phyloP scores from a whole-genome alignment of 2,888 invertebrate genomes.

The Ischnura elegans region DNA sequence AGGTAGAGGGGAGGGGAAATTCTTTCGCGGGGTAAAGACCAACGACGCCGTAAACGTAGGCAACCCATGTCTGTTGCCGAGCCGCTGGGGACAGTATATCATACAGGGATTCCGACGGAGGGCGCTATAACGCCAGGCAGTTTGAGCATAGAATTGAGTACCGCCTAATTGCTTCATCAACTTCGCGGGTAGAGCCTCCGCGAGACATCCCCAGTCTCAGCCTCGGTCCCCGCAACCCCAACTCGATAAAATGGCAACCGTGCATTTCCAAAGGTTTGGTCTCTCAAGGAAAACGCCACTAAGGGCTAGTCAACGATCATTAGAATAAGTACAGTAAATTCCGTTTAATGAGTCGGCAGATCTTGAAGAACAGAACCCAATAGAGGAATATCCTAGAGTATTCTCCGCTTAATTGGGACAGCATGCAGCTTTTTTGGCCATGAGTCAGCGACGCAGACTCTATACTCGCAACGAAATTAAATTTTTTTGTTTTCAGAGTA shows the following conservation, averaged over 20 bases:
- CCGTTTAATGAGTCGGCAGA: too few species aligned
- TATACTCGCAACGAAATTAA: too few species aligned
- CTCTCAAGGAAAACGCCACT: neutral
- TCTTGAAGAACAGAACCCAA: too few species aligned
- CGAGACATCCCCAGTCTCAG: neutral
- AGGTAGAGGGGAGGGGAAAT: neutral
- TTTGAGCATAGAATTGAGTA: neutral
- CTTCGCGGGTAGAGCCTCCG: neutral
- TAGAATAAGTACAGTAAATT: too few species aligned
- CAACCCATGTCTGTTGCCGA: constrained; percentile 29
- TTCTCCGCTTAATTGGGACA: too few species aligned
- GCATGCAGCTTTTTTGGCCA: too few species aligned
- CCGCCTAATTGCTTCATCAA: neutral
- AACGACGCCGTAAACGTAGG: constrained; percentile 60
- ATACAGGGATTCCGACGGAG: constrained; percentile 10
- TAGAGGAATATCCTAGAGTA: too few species aligned
- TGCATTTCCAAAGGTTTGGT: neutral
- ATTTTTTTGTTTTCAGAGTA: too few species aligned
- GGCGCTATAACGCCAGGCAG: neutral
- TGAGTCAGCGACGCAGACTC: too few species aligned
- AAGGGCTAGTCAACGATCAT: too few species aligned
- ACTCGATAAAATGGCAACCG: neutral
- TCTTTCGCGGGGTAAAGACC: constrained; percentile 46
- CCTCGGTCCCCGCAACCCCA: neutral
- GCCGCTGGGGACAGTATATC: constrained; percentile 23